Base-by-base conservation (phyloP, 2,888 invertebrate species). In the Melieria picta region DNA sequence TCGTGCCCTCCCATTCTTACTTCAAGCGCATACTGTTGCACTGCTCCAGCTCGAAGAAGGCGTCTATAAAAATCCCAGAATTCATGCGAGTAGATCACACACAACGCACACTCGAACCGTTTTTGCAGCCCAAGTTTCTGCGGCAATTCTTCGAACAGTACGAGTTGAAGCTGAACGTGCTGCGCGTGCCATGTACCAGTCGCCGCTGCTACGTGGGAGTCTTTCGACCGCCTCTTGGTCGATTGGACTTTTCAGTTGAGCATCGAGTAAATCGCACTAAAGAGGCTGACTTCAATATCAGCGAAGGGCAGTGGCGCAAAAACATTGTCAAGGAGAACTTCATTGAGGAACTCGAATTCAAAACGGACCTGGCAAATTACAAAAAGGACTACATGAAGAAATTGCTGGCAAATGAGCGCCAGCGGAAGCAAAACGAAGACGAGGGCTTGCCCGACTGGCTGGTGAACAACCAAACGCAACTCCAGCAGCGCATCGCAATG, bases 1-100 rank as follows among this genome's bases (percentile, higher is more conserved):
- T 83, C 16, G 86, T 84, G 0, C 86, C 86, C 5, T 81, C 82
- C 4, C 73, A 76, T 47, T 77, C 79, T 46, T 85, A 86, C 72
- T 81, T 87, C 7, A 79, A 82, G 56, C 75, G 79, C 4, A 80
- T 86, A 47, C 74, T 82, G 4, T 55, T 82, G n/a, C 74, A 79
- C 42, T 73, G 68, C 5, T 70, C 72, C 16, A 50, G 71, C 50
- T 61, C 48, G 16, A 30, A 70, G 72, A 56, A 55, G 57, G 56
- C 72, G 0, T 46, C 69, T 7, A 72, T 76, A 48, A 72, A 64
- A 46, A 78, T 83, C 52, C 86, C 86, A 0, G 78, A 82, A 1
- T 81, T 76, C 64, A 83, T 87, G 82, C 73, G 74, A 5, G 76
- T 77, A 2, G 80, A 85, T 67, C 83, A 85, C 74, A 76, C 83